A percentile compares a stretch with the other conserved stretches of the same genome.
Conservation (phyloP, 2,113 vertebrate species). For the Recurvirostra avosetta region DNA sequence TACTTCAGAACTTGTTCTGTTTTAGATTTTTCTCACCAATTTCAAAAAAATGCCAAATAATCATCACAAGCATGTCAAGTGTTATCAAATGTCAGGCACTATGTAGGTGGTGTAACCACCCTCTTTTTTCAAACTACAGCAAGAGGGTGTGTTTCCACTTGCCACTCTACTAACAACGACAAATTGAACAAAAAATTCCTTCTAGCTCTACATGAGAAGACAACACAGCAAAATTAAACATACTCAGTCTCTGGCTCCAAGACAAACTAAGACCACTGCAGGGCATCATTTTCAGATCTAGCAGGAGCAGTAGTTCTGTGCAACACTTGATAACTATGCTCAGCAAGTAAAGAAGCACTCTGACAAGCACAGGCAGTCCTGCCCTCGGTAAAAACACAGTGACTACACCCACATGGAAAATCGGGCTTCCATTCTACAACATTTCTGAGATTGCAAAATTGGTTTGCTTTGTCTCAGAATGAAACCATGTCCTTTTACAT, state of each 20-base stretch:
- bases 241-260: neutral
- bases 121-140: neutral
- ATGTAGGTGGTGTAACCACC: neutral
- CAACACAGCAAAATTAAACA: neutral
- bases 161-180: neutral
- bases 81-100: slow-evolving; percentile 5
- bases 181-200: neutral
- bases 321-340: neutral
- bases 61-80: neutral
- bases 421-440: neutral
- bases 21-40: neutral
- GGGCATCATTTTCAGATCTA: neutral
- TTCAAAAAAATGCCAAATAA: neutral
- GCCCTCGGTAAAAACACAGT: neutral
- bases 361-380: neutral
- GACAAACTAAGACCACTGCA: neutral
- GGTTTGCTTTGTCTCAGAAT: neutral
- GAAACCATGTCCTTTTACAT: neutral
- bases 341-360: neutral
- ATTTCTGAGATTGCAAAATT: neutral
- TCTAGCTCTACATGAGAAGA: neutral
- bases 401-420: neutral
- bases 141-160: neutral
- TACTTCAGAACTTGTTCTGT: neutral
- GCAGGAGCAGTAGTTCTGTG: neutral